Base-by-base conservation (phyloP, 92 coral and sea anemone species). In the Parazoanthus atlanticus region DNA sequence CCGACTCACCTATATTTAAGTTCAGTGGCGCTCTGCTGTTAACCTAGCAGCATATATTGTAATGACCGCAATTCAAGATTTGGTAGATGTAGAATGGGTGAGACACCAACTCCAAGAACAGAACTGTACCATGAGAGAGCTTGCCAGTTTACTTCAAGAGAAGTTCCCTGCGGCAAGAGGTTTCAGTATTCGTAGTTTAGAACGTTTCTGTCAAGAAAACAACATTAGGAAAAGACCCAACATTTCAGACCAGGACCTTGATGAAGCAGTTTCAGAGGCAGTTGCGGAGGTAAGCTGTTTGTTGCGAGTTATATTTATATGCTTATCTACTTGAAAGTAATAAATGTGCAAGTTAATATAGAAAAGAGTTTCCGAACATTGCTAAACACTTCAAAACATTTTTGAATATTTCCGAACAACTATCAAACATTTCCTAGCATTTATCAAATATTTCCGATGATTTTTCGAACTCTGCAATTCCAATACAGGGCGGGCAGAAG, bases 221-320 rank as follows among this genome's bases (percentile, higher is more conserved):
- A 64, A 54, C 13, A 85, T 85, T 10, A 41, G 38, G 65, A 54
- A 73, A 67, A 85, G 89, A 74, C 82, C 61, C 32, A 38, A 31
- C 17, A 36, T 67, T 13, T 34, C 88, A 1, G 74, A 84, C 30
- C 76, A 67, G 34, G 76, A 84, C 29, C 78, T 84, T n/a, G 58
- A 84, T 85, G 67, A 73, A 36, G 89, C 41, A 38, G 80, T 85
- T 3, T 58, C 67, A 41, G 36, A 72, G 49, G 89, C 89, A n/a
- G 81, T 85, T 31, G 76, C 89, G 4, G 88, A 84, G 88, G 74
- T 84, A 54, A n/a, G n/a, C n/a, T n/a, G n/a, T n/a, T n/a, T n/a
- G n/a, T n/a, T n/a, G n/a, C n/a, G n/a, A 29, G 21, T 32, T 34
- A 26, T 31, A 29, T 54, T 47, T 47, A 34, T 17, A 47, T 30